Evolutionary conservation across 64 coral and sea anemone species (phyloP).

Genomic region (Astreopora myriophthalma): DNA sequence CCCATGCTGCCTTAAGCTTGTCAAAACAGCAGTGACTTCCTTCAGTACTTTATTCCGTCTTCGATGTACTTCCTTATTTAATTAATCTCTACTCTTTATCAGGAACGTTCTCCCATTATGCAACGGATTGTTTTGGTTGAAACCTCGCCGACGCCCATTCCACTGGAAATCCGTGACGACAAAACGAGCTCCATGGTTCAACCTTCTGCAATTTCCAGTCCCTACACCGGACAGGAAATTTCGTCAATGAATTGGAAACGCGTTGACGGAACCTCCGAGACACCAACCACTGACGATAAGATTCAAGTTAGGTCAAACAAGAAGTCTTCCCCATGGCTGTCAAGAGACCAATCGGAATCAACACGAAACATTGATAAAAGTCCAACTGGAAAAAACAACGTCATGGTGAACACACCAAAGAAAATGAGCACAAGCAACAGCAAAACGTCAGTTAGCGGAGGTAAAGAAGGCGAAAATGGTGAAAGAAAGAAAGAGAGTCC

Average conservation of each 20-base stretch:
- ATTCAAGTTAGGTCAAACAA: conserved; percentile 4
- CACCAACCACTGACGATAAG: background rate
- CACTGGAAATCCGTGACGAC: background rate
- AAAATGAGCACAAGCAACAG: background rate
- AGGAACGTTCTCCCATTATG: background rate
- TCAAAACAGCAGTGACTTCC: too few species aligned
- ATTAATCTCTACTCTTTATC: background rate
- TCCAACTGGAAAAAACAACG: too few species aligned
- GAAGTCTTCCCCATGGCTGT: background rate
- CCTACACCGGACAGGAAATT: background rate
- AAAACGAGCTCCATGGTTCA: background rate
- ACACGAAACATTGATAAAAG: background rate
- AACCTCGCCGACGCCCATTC: conserved; percentile 18
- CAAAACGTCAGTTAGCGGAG: background rate
- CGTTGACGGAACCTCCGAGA: background rate
- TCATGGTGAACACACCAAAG: background rate
- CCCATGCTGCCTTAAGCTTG: too few species aligned
- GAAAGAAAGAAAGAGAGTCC: background rate
- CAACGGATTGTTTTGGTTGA: conserved; percentile 19
- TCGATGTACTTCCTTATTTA: background rate
- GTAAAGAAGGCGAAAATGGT: background rate
- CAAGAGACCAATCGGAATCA: background rate
- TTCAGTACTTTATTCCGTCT: too few species aligned
- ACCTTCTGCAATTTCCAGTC: background rate
- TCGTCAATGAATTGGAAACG: background rate